Base-by-base conservation (phyloP, 2,888 invertebrate species). In the Apamea anceps region DNA sequence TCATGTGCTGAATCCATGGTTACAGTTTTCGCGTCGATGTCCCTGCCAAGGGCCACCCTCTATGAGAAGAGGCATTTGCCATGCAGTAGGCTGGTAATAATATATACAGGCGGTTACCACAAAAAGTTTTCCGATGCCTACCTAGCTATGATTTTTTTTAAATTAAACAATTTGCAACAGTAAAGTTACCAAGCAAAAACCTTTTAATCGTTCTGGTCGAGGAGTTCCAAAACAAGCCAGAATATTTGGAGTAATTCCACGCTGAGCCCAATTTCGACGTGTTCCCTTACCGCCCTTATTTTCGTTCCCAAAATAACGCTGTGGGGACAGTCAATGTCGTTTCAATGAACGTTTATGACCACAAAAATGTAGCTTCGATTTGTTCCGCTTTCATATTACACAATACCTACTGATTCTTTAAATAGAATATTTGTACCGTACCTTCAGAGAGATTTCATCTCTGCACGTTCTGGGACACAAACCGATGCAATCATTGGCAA, bases 261-360 rank as follows among this genome's bases (percentile, higher is more conserved):
- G 28, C 21, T 6, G n/a, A 66, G 25, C 12, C 48, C 54, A 62
- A 74, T 81, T 57, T 54, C 15, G 25, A 48, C 60, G 28, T 48
- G 62, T 32, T 28, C 68, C 60, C 66, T 62, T 72, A 62, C 32
- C 37, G 75, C 37, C 62, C 60, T 70, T 71, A 76, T 73, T 85
- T 84, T 73, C 21, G 65, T 67, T 71, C 76, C 70, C 66, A 67
- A 84, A 84, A 84, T 82, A 82, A 51, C 70, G 6, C 42, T 73
- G 60, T 32, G 37, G 75, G 51, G 32, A 37, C 62, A 72, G 28
- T 37, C 60, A 62, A 65, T 71, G 54, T 65, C 37, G 28, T 83
- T 83, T 62, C 32, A 77, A 77, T 76, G n/a, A 77, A 54, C 21
- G 10, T 65, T 48, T 72, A 57, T 25, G 18, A 18, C 37, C 2